These are phyloP conservation scores for Argyrosomus regius DNA, from an alignment of 2,797 vertebrate species.

Conservation along the genomic window DNA sequence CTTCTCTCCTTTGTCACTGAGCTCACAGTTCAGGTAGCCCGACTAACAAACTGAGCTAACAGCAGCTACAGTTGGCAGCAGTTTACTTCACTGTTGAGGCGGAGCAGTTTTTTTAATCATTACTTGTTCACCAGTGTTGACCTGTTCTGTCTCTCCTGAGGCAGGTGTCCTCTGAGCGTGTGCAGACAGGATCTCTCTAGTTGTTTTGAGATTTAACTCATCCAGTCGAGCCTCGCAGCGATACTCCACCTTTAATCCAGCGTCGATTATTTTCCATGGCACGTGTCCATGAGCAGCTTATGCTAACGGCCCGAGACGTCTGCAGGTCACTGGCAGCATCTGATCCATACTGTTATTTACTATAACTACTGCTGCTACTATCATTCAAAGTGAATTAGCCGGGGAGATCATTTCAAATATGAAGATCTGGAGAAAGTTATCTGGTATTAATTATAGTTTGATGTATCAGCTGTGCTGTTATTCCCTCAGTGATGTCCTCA, in stretches of 20 bases:
- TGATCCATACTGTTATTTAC: not conserved
- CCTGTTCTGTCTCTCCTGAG: not conserved
- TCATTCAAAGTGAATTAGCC: too few species aligned
- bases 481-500: slow-evolving; percentile 5
- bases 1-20: not conserved
- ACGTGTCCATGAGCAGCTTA: slow-evolving; percentile 14
- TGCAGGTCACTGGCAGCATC: slow-evolving; percentile 3
- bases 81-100: not conserved
- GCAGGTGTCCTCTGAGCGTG: slow-evolving; percentile 26
- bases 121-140: not conserved
- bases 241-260: slow-evolving; percentile 4
- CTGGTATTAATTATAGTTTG: not conserved
- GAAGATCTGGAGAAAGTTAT: not conserved
- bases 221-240: not conserved
- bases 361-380: not conserved
- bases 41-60: too few species aligned
- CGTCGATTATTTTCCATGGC: slow-evolving; percentile 26
- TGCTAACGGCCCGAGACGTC: not conserved
- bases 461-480: not conserved
- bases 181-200: slow-evolving; percentile 39
- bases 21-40: too few species aligned
- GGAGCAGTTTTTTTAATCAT: too few species aligned
- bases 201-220: slow-evolving; percentile 3
- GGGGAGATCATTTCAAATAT: not conserved
- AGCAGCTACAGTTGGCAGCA: too few species aligned